A percentile compares a stretch with the other conserved stretches of the same genome.
phyloP scores from a whole-genome alignment of 2,797 vertebrate species.

The Huso huso region DNA sequence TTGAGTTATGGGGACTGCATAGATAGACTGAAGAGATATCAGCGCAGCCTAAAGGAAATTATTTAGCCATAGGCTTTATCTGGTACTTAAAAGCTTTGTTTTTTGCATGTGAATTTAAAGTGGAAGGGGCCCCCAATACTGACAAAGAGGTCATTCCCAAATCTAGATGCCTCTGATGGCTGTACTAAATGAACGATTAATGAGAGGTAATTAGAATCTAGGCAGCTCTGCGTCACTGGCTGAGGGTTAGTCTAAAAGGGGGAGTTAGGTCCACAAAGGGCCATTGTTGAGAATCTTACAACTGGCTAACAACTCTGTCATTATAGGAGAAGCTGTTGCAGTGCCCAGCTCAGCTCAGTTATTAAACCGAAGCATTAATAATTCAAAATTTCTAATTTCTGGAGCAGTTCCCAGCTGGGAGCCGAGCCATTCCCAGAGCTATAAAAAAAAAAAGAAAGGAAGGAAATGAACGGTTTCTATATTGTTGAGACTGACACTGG shows the following conservation, averaged over 20 bases:
- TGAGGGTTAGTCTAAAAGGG: conserved; percentile 1
- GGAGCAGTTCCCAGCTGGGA: conserved; percentile 4
- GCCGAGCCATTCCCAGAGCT: conserved; percentile 12
- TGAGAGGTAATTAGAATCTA: background rate
- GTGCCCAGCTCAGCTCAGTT: background rate
- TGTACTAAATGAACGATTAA: background rate
- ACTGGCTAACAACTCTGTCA: conserved; percentile 12
- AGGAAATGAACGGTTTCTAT: conserved; percentile 21
- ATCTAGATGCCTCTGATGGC: background rate
- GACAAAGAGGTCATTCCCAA: background rate
- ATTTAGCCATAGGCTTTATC: background rate
- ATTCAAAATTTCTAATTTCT: background rate
- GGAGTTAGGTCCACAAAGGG: background rate
- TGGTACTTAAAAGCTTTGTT: background rate
- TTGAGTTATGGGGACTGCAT: no score
- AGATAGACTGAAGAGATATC: background rate
- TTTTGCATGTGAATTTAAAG: background rate
- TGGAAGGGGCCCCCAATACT: background rate
- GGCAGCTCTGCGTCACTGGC: background rate
- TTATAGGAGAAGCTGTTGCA: background rate
- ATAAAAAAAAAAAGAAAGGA: conserved; percentile 41
- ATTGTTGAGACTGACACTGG: conserved; percentile 22
- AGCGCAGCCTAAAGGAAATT: background rate
- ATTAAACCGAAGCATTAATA: background rate
- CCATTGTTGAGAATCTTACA: conserved; percentile 4